Evolutionary conservation across 1,140 invertebrate genomes (phyloP), one percentile per base, ranked within the genome.

Genomic region (Sarcophaga bullata): DNA sequence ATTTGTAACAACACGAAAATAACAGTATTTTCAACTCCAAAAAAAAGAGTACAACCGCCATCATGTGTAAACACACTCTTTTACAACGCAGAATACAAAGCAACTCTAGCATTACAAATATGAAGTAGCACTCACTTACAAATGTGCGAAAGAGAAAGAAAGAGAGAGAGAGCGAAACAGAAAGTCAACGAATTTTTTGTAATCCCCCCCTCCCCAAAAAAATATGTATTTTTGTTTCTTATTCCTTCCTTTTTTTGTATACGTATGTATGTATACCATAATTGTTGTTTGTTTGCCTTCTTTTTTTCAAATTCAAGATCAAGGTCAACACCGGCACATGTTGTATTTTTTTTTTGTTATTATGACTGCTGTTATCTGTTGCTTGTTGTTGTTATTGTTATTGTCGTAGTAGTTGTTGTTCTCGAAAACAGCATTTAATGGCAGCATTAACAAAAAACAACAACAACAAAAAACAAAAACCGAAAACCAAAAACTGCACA

Each of bases 221-320:
- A 37, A 37, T 37, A 37, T 37, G 19, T 25, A 68, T 68, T 68
- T 68, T 68, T 19, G 19, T 68, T 68, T 68, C 54, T n/a, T 68
- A 68, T 68, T 68, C 62, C 58, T 62, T n/a, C n/a, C n/a, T n/a
- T n/a, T 68, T 68, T 68, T 19, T 58, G 15, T 13, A 7, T 58
- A n/a, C 15, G 15, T 6, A 5, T 58, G 54, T 80, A 15, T 80
- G 11, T 75, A n/a, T 37, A 5, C 49, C n/a, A 48, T 10, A 37
- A 6, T 58, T 58, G 54, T 13, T 58, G 54, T 80, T 80, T 80
- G 54, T 80, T 80, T 80, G 6, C 49, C n/a, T 80, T 10, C n/a
- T n/a, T 19, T 80, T 47, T 49, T 58, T 80, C 13, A n/a, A 37
- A 54, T 80, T 80, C 78, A 80, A 80, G 78, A 80, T 80, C 78